Evolutionary conservation across 2,113 vertebrate species (phyloP), one percentile per base, ranked within the genome.

Genomic region (Nyctibius bracteatus): DNA sequence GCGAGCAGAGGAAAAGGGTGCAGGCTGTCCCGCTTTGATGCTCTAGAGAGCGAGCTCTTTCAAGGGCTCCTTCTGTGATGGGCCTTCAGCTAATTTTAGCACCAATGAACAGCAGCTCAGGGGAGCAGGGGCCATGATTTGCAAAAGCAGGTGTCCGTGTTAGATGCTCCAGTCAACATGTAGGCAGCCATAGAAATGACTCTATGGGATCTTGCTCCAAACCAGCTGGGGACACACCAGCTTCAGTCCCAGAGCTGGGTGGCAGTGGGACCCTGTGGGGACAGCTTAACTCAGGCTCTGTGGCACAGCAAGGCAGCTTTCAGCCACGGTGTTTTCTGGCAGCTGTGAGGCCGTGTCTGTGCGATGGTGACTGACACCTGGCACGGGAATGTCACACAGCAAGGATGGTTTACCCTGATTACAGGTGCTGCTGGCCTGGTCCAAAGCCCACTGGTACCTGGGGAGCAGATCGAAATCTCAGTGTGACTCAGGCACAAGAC

Each of bases 331-430:
- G 28, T 33, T 72, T 90, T 57, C 59, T 47, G 30, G 43, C 28
- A 57, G 43, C 66, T 71, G 55, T 3, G 11, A 70, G 47, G 39
- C 39, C 68, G 66, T 3, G 1, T 61, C 59, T 57, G 52, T 9
- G 52, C 2, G 6, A 33, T 55, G 78, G 28, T 9, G 21, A 63
- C 51, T 94, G 80, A 78, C 30, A 25, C 57, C 61, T 68, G 81
- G 44, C 46, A 73, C 62, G 88, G 82, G 81, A 95, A 93, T 70
- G 86, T 68, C 94, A 85, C 71, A 44, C 27, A 63, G 73, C 68
- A 59, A 72, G 66, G 71, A 35, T 20, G 58, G 27, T 51, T 68
- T 13, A 1, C 58, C 75, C 57, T 35, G 12, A 25, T 80, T 22
- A 41, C 1, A 44, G 2, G 6, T 39, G 46, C 59, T 73, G 37